Base-by-base conservation (phyloP, 2,113 vertebrate species). In the Calyptomena viridis region DNA sequence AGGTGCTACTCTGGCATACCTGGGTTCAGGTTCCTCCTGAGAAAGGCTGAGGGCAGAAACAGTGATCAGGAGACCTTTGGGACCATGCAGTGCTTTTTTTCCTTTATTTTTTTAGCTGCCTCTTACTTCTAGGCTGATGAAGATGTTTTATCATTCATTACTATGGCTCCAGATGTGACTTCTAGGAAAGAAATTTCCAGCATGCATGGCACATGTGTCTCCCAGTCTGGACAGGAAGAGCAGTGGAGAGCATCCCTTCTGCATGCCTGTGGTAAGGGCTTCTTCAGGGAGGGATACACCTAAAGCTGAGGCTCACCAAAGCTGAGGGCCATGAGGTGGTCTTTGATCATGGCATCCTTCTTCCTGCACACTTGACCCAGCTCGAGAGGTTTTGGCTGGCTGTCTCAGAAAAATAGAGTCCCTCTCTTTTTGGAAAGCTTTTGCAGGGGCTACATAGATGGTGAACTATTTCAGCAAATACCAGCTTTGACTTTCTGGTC, bases 191-290 rank as follows among this genome's bases (percentile, higher is more conserved):
- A 80, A 14, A 84, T 52, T 89, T 64, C 39, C 64, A 71, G 47
- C 0, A 0, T 55, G 30, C 14, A 37, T 28, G 28, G 30, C 30
- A 74, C 76, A 14, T 4, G 33, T 31, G 27, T 85, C 15, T 80
- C 31, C 37, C 31, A 58, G 50, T 50, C 25, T 71, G 44, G 35
- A 47, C 23, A 83, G 53, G 40, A 82, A 64, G 24, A 66, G 46
- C 17, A 81, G 68, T 4, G 22, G 28, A 81, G 84, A 93, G 11
- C 18, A 80, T 7, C 6, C 33, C 14, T 49, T 20, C 58, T 59
- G 42, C 58, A 35, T 5, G 49, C 47, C 44, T 49, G 35, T 25
- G 40, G 15, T 12, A 67, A 84, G 53, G 74, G 49, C 71, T 68
- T 74, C 49, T 76, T 42, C 83, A 52, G 35, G 12, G 30, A 88